Base-by-base conservation (phyloP, 2,888 invertebrate genomes). In the Archips xylosteana region DNA sequence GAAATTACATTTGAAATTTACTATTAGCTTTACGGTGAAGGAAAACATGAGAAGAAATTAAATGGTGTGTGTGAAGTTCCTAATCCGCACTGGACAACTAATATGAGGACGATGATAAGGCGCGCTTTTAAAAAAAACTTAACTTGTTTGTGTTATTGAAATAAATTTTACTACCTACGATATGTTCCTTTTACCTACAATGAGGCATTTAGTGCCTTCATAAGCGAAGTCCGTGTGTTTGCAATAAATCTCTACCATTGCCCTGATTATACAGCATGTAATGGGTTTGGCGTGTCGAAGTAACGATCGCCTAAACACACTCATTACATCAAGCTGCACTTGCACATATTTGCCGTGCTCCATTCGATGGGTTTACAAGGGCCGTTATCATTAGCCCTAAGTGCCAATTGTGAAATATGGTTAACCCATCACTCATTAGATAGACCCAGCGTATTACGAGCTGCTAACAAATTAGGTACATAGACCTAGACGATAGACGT, bases 301-400 rank as follows among this genome's bases (percentile, higher is more conserved):
- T 59, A 54, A 65, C 70, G 54, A 69, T 32, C 59, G 73, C 69
- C 74, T 70, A 65, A 74, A 70, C 54, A 74, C 51, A 74, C 68
- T 69, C 74, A 70, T 74, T 70, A 60, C 60, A 49, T 60, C 61
- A 54, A 65, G 65, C 51, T 74, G 64, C 65, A 70, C 61, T 47
- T 51, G 74, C 51, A 70, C 70, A 74, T 74, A 65, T 74, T 74
- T 70, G 65, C 54, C 51, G 51, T 69, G 69, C 64, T 65, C 64
- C 64, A 70, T 65, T 65, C 49, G 49, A 74, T 69, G 65, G 69
- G 64, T 64, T 69, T 45, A 69, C 73, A 51, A 73, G 69, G 49
- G 64, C 68, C 54, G 57, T 49, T 49, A 45, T 74, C 60, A 73
- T 64, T 70, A 64, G 61, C 13, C 23, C 51, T 59, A 60, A 74